phyloP scores from a whole-genome alignment of 1,140 invertebrate species.

The silkworm (Bombyx mori) region DNA sequence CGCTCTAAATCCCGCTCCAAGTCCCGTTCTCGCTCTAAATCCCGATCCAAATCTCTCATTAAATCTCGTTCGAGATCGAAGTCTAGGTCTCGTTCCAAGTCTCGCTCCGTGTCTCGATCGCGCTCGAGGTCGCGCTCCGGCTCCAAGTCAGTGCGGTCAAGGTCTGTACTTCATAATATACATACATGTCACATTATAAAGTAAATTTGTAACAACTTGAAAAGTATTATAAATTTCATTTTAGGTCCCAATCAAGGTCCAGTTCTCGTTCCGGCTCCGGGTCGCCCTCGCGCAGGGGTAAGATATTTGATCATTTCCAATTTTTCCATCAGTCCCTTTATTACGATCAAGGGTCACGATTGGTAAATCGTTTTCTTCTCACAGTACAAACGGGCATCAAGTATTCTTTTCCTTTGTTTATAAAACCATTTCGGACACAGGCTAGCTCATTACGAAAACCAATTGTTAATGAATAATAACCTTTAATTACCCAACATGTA shows the following conservation, averaged over 20 bases:
- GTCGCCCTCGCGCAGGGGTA: conserved; percentile 31
- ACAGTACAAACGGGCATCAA: too few relatives aligned
- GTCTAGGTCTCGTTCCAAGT: conserved; percentile 37
- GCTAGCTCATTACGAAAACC: too few relatives aligned
- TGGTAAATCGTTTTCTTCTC: too few relatives aligned
- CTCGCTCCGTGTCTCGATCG: conserved; percentile 50
- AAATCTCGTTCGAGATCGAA: conserved; percentile 35
- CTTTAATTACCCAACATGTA: too few relatives aligned
- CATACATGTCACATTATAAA: not conserved
- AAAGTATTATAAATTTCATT: conserved; percentile 31
- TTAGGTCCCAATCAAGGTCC: conserved; percentile 47
- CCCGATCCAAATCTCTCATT: conserved; percentile 48
- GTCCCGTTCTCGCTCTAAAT: conserved; percentile 34
- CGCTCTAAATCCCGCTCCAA: conserved; percentile 44
- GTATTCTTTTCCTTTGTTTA: too few relatives aligned
- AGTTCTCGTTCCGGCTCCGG: conserved; percentile 36
- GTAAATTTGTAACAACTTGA: conserved; percentile 8
- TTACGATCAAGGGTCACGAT: too few relatives aligned
- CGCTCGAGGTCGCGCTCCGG: conserved; percentile 44
- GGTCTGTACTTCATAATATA: conserved; percentile 20
- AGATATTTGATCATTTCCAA: not conserved
- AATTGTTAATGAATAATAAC: too few relatives aligned
- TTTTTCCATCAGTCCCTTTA: too few relatives aligned
- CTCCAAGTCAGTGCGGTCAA: conserved; percentile 46
- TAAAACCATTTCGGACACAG: too few relatives aligned